phyloP scores from a whole-genome alignment of 2,888 invertebrate species.

The Agonopterix heracliana region DNA sequence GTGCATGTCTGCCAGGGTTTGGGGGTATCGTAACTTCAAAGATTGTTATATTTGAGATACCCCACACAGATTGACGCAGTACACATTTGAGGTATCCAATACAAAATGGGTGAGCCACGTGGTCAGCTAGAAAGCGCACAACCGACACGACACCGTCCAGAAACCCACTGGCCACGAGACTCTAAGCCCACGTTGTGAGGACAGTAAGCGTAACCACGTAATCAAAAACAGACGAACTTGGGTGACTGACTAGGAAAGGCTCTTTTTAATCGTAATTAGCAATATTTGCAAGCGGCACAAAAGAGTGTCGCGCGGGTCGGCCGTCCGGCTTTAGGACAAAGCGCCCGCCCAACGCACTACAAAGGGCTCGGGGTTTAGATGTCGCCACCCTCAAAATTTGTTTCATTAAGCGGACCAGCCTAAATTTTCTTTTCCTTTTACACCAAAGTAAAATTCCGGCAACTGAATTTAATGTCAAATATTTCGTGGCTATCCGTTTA shows the following conservation, averaged over 20 bases:
- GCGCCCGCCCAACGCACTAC: conserved; percentile 50
- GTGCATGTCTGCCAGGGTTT: too few species aligned
- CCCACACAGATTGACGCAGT: too few species aligned
- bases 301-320: conserved; percentile 46
- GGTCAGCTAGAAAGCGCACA: too few species aligned
- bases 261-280: conserved; percentile 66
- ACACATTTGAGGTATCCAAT: too few species aligned
- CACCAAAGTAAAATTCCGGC: conserved; percentile 41
- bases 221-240: not conserved
- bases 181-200: too few species aligned
- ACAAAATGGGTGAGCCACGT: too few species aligned
- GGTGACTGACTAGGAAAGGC: conserved; percentile 21
- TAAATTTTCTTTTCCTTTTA: conserved; percentile 59
- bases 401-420: conserved; percentile 64
- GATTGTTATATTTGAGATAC: too few species aligned
- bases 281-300: conserved; percentile 63
- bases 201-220: not conserved
- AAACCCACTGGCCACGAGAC: too few species aligned
- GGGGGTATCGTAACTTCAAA: too few species aligned
- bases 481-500: conserved; percentile 51
- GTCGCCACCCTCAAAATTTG: conserved; percentile 68
- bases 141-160: too few species aligned
- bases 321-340: conserved; percentile 52
- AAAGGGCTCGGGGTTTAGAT: conserved; percentile 70
- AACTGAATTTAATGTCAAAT: conserved; percentile 43